A percentile compares a stretch with the other conserved stretches of the same genome.
phyloP scores from a whole-genome alignment of 1,140 invertebrate genomes.

The Bacillus rossius region DNA sequence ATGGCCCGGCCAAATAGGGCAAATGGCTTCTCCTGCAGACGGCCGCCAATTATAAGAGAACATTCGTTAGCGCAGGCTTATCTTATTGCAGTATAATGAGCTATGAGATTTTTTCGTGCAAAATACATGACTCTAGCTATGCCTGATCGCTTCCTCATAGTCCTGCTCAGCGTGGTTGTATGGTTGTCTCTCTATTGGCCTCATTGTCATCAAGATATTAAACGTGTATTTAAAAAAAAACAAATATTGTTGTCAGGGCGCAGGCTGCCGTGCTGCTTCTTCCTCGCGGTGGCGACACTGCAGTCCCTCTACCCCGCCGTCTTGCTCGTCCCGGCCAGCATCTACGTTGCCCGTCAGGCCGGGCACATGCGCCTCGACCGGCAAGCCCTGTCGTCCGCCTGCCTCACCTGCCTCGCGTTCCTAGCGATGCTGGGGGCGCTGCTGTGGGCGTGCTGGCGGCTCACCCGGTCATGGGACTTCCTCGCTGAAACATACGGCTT shows the following conservation, averaged over 20 bases:
- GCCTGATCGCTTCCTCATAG: too few species aligned
- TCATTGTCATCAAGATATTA: too few species aligned
- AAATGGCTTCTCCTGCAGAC: too few species aligned
- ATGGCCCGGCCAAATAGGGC: too few species aligned
- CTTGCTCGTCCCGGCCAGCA: conserved; percentile 70
- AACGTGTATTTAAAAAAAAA: too few species aligned
- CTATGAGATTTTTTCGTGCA: too few species aligned
- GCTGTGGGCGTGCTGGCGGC: conserved; percentile 39
- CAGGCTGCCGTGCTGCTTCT: conserved; percentile 49
- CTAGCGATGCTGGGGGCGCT: conserved; percentile 26
- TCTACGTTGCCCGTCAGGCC: conserved; percentile 43
- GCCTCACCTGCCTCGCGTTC: conserved; percentile 26
- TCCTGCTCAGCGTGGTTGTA: too few species aligned
- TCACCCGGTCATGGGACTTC: conserved; percentile 64
- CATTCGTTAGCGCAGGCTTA: too few species aligned
- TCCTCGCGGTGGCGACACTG: conserved; percentile 70
- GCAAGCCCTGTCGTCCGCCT: background rate
- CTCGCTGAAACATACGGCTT: conserved; percentile 76
- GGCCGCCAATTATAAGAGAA: too few species aligned
- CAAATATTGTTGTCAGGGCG: conserved; percentile 43
- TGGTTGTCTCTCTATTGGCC: too few species aligned
- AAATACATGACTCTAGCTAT: too few species aligned
- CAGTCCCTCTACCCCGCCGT: conserved; percentile 84
- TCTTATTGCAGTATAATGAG: too few species aligned
- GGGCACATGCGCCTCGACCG: background rate